Percentiles rank a stretch among this genome's conserved stretches.
phyloP scores from a whole-genome alignment of 2,113 vertebrate genomes.

The Elanus axillaris region DNA sequence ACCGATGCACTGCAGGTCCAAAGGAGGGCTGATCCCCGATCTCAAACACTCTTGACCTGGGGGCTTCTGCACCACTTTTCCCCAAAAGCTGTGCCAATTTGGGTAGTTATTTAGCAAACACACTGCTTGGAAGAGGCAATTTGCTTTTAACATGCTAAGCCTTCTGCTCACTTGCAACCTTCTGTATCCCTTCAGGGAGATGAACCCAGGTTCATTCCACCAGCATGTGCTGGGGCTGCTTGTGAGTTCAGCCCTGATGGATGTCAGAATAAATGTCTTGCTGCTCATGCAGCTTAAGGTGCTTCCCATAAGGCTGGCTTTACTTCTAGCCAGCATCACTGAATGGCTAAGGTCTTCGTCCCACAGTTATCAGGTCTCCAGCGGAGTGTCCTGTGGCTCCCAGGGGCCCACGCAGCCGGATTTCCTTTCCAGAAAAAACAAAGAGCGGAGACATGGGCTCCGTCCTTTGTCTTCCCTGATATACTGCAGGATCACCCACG shows the following conservation, averaged over 20 bases:
- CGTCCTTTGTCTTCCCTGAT: constrained; percentile 4
- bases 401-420: neutral
- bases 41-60: neutral
- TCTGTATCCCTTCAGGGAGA: neutral
- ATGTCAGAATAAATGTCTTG: neutral
- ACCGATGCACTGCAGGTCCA: neutral
- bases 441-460: neutral
- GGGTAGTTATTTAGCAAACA: neutral
- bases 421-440: constrained; percentile 39
- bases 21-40: neutral
- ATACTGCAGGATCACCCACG: neutral
- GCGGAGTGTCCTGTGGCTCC: neutral
- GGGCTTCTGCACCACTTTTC: neutral
- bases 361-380: neutral
- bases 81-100: neutral
- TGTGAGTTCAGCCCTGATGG: neutral
- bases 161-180: neutral
- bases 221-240: neutral
- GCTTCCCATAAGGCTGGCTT: neutral
- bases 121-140: neutral
- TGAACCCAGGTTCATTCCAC: neutral
- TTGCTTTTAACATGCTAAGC: neutral
- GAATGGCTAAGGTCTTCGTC: neutral
- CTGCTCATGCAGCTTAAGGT: neutral
- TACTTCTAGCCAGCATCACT: neutral